Percentiles rank a stretch among this genome's conserved stretches.
Evolutionary conservation across 2,113 vertebrate genomes (phyloP).

Genomic region (Polypterus senegalus): DNA sequence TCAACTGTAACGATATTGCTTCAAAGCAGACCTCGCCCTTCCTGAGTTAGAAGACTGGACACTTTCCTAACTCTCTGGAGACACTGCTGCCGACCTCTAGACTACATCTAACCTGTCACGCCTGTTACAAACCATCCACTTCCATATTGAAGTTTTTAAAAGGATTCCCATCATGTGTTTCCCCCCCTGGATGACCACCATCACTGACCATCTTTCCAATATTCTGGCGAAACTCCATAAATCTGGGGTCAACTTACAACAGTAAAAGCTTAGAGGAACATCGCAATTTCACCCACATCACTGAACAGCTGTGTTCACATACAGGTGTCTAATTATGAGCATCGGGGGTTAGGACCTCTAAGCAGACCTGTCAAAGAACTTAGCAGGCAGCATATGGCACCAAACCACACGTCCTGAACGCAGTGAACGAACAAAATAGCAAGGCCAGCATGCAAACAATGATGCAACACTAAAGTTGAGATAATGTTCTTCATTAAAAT

Average conservation of each 20-base stretch:
- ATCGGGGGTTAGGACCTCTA: slow-evolving; percentile 36
- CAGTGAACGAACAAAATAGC: too few relatives aligned
- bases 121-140: not conserved
- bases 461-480: too few relatives aligned
- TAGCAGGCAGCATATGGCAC: not conserved
- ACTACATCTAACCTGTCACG: slow-evolving; percentile 4
- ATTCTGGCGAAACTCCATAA: slow-evolving; percentile 16
- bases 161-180: not conserved
- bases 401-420: not conserved
- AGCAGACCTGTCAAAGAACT: not conserved
- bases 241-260: slow-evolving; percentile 37
- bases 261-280: slow-evolving; percentile 34
- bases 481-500: too few relatives aligned
- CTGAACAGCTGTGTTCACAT: slow-evolving; percentile 41
- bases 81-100: not conserved
- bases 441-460: too few relatives aligned
- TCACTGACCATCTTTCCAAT: slow-evolving; percentile 1
- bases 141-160: slow-evolving; percentile 2
- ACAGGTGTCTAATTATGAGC: slow-evolving; percentile 47
- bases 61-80: not conserved
- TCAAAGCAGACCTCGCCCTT: not conserved
- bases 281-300: slow-evolving; percentile 46
- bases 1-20: too few relatives aligned
- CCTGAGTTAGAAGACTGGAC: slow-evolving; percentile 11
- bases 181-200: not conserved